Conservation (phyloP, 30 jellyfish, hydroid and myxozoan species). For the Aurelia coerulea region DNA sequence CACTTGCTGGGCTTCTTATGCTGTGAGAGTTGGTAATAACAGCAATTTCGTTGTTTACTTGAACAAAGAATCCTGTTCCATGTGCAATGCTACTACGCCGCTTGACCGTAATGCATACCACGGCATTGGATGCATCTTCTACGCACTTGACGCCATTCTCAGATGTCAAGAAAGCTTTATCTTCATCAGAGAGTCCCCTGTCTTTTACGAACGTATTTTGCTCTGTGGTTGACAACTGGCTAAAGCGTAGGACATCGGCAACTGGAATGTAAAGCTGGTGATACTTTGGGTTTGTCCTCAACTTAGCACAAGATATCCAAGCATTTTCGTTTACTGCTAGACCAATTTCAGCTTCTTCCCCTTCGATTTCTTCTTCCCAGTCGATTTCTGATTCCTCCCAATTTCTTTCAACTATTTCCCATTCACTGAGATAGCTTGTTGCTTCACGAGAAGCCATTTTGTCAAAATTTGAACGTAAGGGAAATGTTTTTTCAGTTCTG, state of each 20-base stretch:
- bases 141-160: neutral
- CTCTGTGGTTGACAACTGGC: neutral
- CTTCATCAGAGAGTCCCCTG: slow-evolving; percentile 4
- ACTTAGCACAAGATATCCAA: neutral
- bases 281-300: neutral
- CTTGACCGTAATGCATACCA: too few relatives aligned
- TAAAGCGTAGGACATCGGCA: neutral
- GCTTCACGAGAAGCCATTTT: slow-evolving; percentile 7
- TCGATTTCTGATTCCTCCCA: neutral
- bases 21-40: too few relatives aligned
- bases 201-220: slow-evolving; percentile 3
- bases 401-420: slow-evolving; percentile 6
- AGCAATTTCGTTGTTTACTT: too few relatives aligned
- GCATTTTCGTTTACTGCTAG: too few relatives aligned
- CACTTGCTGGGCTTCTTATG: too few relatives aligned
- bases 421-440: slow-evolving; percentile 16
- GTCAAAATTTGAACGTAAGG: too few relatives aligned
- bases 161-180: neutral
- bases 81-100: too few relatives aligned
- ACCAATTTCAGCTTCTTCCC: neutral
- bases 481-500: neutral
- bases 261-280: slow-evolving; percentile 12
- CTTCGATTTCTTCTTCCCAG: neutral
- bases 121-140: too few relatives aligned
- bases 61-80: too few relatives aligned